Conservation (phyloP, 1,140 invertebrate species). For the Drosophila paulistorum region DNA sequence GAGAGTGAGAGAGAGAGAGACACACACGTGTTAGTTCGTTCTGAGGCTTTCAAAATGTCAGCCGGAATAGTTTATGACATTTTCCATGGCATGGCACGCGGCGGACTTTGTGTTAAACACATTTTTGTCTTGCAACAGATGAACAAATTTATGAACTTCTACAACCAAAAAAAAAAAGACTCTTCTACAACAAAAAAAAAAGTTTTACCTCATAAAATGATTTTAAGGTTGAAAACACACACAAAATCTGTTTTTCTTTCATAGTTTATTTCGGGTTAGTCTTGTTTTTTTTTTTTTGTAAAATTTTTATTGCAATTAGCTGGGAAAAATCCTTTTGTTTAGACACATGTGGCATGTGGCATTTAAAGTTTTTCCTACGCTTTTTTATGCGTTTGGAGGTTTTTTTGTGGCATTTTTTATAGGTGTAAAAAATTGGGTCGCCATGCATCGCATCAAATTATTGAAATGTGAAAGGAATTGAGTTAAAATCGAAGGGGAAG, state of each 20-base stretch:
- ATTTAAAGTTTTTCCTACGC: slow-evolving; percentile 42
- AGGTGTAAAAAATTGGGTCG: slow-evolving; percentile 78
- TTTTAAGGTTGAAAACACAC: slow-evolving; percentile 11
- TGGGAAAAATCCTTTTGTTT: slow-evolving; percentile 70
- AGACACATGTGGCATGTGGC: slow-evolving; percentile 69
- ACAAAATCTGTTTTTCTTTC: slow-evolving; percentile 49
- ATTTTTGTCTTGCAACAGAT: slow-evolving; percentile 46
- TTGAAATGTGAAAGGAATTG: slow-evolving; percentile 61
- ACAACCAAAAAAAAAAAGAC: not conserved
- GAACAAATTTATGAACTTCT: slow-evolving; percentile 46
- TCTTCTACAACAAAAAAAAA: not conserved
- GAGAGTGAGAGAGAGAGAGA: too few species aligned
- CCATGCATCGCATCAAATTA: slow-evolving; percentile 25
- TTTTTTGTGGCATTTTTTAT: slow-evolving; percentile 62
- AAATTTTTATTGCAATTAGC: slow-evolving; percentile 66
- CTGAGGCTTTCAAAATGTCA: slow-evolving; percentile 72
- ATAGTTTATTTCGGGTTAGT: slow-evolving; percentile 59
- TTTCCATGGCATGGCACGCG: slow-evolving; percentile 69
- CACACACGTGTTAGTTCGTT: slow-evolving; percentile 52
- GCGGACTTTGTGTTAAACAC: slow-evolving; percentile 14
- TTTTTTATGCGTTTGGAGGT: slow-evolving; percentile 25
- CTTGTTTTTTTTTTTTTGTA: slow-evolving; percentile 26
- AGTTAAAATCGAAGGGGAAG: slow-evolving; percentile 23
- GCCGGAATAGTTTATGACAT: slow-evolving; percentile 73
- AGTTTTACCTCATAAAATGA: slow-evolving; percentile 16